These are phyloP conservation scores for Belgica antarctica DNA, from an alignment of 2,888 invertebrate species.

Conservation along the genomic window DNA sequence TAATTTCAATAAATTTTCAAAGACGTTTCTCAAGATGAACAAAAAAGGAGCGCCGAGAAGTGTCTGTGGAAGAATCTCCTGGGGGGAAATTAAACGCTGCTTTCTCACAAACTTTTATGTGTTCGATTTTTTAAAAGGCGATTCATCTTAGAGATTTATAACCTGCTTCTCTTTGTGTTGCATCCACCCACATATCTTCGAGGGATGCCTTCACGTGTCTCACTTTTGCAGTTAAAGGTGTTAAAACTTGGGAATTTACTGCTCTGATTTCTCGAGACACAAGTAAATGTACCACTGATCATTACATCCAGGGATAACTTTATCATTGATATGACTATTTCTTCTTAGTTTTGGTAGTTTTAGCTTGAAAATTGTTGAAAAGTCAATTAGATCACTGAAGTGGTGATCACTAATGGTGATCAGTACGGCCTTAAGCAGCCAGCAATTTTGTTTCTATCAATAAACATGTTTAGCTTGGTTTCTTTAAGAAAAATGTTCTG, in stretches of 20 bases:
- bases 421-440: no score
- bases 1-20: conserved; percentile 43
- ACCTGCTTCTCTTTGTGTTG: conserved; percentile 33
- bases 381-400: no score
- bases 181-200: conserved; percentile 22
- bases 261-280: conserved; percentile 25
- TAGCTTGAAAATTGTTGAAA: no score
- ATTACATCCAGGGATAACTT: no score
- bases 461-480: no score
- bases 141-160: conserved; percentile 44
- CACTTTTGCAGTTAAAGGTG: conserved; percentile 13
- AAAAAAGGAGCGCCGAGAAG: neutral
- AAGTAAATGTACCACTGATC: neutral
- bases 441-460: no score
- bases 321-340: no score
- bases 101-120: conserved; percentile 25
- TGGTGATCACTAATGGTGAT: no score
- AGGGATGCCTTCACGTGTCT: conserved; percentile 18
- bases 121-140: conserved; percentile 40
- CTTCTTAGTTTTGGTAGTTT: no score
- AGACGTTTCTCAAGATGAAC: conserved; percentile 26
- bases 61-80: conserved; percentile 29
- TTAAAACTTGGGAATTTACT: conserved; percentile 43
- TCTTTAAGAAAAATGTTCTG: no score
- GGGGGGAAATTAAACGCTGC: conserved; percentile 41